Conservation (phyloP, 2,113 vertebrate genomes). For the Connochaetes taurinus region DNA sequence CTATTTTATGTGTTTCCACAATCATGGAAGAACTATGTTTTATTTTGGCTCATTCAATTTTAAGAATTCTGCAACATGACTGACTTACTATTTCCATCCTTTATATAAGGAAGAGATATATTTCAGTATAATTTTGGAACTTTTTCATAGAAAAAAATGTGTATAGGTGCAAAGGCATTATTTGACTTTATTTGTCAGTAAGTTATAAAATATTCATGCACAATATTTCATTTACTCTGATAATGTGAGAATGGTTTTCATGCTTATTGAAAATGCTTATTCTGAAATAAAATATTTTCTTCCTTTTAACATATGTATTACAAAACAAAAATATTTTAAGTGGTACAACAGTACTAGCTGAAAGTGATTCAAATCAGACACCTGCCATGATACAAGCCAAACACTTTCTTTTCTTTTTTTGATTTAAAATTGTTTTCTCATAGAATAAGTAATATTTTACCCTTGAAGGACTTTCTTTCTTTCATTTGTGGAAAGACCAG, state of each 20-base stretch:
- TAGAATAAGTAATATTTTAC: slow-evolving; percentile 77
- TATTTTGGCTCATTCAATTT: background rate
- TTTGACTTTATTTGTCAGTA: slow-evolving; percentile 36
- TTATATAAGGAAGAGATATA: background rate
- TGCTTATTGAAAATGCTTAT: slow-evolving; percentile 68
- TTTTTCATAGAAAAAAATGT: background rate
- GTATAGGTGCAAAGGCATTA: background rate
- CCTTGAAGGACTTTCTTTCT: slow-evolving; percentile 74
- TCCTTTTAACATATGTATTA: slow-evolving; percentile 64
- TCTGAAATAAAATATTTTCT: slow-evolving; percentile 72
- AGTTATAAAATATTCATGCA: slow-evolving; percentile 34
- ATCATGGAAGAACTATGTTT: background rate
- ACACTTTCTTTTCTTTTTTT: slow-evolving; percentile 61
- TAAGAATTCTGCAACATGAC: background rate
- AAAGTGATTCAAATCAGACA: slow-evolving; percentile 73
- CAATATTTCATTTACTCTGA: slow-evolving; percentile 64
- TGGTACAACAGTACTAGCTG: slow-evolving; percentile 66
- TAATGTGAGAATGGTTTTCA: slow-evolving; percentile 69
- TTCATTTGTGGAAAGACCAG: slow-evolving; percentile 74
- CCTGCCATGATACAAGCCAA: slow-evolving; percentile 68
- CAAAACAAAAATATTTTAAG: slow-evolving; percentile 74
- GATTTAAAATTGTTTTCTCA: slow-evolving; percentile 78
- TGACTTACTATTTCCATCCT: background rate
- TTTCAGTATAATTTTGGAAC: background rate
- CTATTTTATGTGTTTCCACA: background rate